Evolutionary conservation across 2,113 vertebrate genomes (phyloP).

Genomic region (Gymnobelideus leadbeateri): DNA sequence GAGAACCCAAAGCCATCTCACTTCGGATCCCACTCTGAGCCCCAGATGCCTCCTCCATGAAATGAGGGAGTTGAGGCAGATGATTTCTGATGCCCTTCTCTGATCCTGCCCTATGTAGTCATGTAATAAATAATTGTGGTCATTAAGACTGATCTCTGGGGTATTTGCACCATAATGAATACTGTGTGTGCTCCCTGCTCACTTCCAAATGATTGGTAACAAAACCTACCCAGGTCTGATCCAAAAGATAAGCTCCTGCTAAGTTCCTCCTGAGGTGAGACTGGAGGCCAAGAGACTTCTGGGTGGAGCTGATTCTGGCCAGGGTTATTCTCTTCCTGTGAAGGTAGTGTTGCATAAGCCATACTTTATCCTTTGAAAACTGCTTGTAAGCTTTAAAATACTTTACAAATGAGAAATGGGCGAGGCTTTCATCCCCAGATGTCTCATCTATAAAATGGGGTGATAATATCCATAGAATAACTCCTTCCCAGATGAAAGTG

Average conservation of each 20-base stretch:
- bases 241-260: no score
- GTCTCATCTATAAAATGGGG: no score
- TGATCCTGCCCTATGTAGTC: background rate
- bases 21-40: background rate
- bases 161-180: background rate
- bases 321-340: background rate
- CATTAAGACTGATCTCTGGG: background rate
- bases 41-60: background rate
- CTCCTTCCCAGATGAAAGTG: no score
- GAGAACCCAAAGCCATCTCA: background rate
- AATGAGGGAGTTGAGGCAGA: background rate
- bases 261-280: no score
- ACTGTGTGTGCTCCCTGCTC: background rate
- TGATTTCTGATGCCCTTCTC: background rate
- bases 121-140: background rate
- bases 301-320: no score
- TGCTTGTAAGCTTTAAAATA: background rate
- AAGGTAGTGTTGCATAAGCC: background rate
- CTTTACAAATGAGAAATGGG: background rate
- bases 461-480: no score
- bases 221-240: background rate
- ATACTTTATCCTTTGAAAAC: background rate
- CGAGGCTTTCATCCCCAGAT: background rate
- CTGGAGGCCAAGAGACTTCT: background rate
- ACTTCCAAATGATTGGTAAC: background rate